phyloP scores from a whole-genome alignment of 2,113 vertebrate genomes.

The human region GRCh38 chr4:61213001-61213500 shows the following conservation, averaged over 20 bases:
- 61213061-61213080: constrained; percentile 24
- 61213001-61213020: constrained; percentile 84
- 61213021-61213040: constrained; percentile 85
- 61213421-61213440: not conserved
- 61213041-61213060: constrained; percentile 67
- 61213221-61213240: not conserved
- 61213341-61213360: not conserved
- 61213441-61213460: not conserved
- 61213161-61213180: constrained; percentile 45
- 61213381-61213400: not conserved
- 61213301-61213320: not conserved
- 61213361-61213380: not conserved
- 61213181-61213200: not conserved
- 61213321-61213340: not conserved
- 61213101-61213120: not conserved
- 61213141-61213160: constrained; percentile 5
- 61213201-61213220: not conserved
- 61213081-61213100: constrained; percentile 17
- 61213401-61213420: not conserved
- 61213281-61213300: not conserved
- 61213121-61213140: not conserved
- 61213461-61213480: not conserved
- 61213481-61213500: not conserved
- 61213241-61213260: not conserved
- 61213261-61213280: not conserved